A percentile compares a stretch with the other conserved stretches of the same genome.
Evolutionary conservation across 2,113 vertebrate species (phyloP).

Genomic region (Eubucco bourcierii): DNA sequence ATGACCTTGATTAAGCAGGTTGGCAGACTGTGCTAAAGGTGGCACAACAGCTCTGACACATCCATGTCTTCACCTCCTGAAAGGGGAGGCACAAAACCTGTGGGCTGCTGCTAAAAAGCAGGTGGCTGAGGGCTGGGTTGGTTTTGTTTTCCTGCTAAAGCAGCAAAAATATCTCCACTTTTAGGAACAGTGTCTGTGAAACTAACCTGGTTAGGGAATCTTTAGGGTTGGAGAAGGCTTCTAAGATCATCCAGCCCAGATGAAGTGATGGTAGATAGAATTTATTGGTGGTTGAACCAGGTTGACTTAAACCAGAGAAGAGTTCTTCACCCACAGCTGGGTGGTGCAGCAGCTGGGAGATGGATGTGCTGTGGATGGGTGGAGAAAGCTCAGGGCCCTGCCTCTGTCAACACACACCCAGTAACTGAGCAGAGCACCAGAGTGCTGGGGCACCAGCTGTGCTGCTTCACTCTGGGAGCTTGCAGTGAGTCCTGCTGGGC

Average conservation of each 20-base stretch:
- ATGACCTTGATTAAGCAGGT: constrained; percentile 22
- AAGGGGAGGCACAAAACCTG: neutral
- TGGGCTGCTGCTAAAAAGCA: neutral
- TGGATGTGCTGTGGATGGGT: too few relatives aligned
- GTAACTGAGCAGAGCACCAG: neutral
- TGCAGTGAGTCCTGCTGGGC: too few relatives aligned
- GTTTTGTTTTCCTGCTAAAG: neutral
- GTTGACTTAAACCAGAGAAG: too few relatives aligned
- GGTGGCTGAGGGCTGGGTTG: neutral
- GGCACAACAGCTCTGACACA: neutral
- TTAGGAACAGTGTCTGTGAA: neutral
- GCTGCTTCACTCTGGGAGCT: neutral
- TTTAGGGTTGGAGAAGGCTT: too few relatives aligned
- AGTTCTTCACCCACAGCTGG: neutral
- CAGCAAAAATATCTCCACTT: neutral
- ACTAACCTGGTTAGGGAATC: neutral
- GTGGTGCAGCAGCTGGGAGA: neutral
- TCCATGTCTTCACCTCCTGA: neutral
- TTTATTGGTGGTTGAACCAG: too few relatives aligned
- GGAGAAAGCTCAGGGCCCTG: neutral
- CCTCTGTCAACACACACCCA: neutral
- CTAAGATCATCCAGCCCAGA: too few relatives aligned
- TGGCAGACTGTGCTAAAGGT: neutral
- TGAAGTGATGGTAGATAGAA: neutral
- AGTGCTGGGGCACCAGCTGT: neutral